Evolutionary conservation across 2,113 vertebrate genomes (phyloP), one percentile per base, ranked within the genome.

Genomic region (Myxocyprinus asiaticus): DNA sequence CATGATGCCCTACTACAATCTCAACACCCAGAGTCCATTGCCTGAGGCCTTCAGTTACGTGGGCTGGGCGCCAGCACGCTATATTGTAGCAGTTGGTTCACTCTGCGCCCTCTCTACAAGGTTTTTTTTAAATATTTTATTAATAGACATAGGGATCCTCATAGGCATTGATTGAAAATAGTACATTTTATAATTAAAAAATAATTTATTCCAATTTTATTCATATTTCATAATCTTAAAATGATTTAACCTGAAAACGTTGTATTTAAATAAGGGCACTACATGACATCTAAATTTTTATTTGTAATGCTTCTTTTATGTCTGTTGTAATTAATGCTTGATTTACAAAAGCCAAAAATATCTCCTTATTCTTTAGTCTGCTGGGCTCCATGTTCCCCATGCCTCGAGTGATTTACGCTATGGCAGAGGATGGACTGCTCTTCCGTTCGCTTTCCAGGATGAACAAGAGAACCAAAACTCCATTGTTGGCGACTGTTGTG

Each of bases 371-470:
- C 11, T 17, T 43, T 0, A 99, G 97, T 85, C 92, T 99, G 80
- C 90, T 99, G 22, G 97, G 97, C 75, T 96, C 95, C 58, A 99
- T 99, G 96, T 98, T 98, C 82, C 97, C 97, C 8, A 98, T 98
- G 97, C 97, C 96, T 14, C 94, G 97, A 0, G 95, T 99, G 45
- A 97, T 99, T 88, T 97, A 97, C 0, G 95, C 97, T 11, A 99
- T 99, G 97, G 97, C 97, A 0, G 95, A 98, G 73, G 97, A 99
- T 0, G 96, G 97, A 2, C 92, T 98, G 82, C 95, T 99, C 78
- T 98, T 98, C 86, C 93, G 88, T 11, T 67, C 64, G 47, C 91
- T 98, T 75, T 95, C 94, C 76, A 91, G 0, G 14, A 92, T 98
- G 53, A 94, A 96, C 80, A 9, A 78, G 1, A 89, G 90, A 76